Base-by-base conservation (phyloP, 2,888 invertebrate species). In the Apodemia mormo region DNA sequence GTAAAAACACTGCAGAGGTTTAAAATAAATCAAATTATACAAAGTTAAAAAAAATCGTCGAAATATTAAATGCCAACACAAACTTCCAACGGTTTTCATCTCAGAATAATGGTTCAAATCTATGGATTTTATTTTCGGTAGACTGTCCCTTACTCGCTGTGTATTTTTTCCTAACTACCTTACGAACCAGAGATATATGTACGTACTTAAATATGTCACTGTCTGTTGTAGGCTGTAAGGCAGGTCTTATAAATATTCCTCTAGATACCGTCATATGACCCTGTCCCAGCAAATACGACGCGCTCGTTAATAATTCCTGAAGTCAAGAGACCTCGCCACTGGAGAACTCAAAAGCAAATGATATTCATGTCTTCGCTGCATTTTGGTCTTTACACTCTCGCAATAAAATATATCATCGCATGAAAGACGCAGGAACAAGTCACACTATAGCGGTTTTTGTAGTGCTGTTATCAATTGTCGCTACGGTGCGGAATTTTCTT, bases 281-380 rank as follows among this genome's bases (percentile, higher is more conserved):
- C 68, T 68, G 68, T 33, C 68, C 61, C 45, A 29, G 40, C 65
- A 43, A 65, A 65, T 43, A 61, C 61, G 33, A 33, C 22, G 14
- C 8, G 45, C 49, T 64, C 68, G 68, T 68, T 64, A 68, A 68
- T 68, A 68, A 68, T 64, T 64, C 61, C 64, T n/a, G 9, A 64
- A 64, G 30, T 52, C 68, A 30, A 61, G 64, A 68, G 68, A 40
- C 43, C 22, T 29, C 49, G 64, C 40, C 49, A 68, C 64, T 64
- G 33, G 33, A 68, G 30, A 45, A 68, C 33, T 64, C 64, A 49
- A 68, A 61, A 61, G 61, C 61, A 61, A 61, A 61, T 61, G 61
- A 61, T 61, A 61, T 61, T 61, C 7, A 9, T 37, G 14, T n/a
- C 43, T 49, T 2, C 33, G 65, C 6, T 37, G 30, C 2, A 72